phyloP scores from a whole-genome alignment of 2,888 invertebrate genomes.

The Archaeoteleia sp. region DNA sequence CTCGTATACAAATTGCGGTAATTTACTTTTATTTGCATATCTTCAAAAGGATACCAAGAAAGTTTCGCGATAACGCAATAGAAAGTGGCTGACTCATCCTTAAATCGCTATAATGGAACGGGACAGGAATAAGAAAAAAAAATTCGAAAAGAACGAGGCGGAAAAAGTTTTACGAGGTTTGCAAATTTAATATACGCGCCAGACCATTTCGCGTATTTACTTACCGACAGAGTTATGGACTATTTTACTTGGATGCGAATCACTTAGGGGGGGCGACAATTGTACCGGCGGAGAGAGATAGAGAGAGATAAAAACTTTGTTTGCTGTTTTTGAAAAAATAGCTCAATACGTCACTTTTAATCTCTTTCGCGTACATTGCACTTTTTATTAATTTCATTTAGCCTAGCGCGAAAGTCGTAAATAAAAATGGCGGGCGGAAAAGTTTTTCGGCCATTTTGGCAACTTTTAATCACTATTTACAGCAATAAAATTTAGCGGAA shows the following conservation, averaged over 20 bases:
- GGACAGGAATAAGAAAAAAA: conserved; percentile 1
- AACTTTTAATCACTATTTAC: too few relatives aligned
- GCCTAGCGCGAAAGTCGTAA: too few relatives aligned
- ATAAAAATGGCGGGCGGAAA: too few relatives aligned
- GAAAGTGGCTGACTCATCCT: conserved; percentile 3
- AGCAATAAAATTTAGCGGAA: too few relatives aligned
- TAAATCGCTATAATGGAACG: not conserved
- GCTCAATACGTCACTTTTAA: too few relatives aligned
- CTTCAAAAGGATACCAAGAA: not conserved
- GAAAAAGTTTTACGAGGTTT: conserved; percentile 11
- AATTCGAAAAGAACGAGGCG: conserved; percentile 4
- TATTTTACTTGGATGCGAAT: conserved; percentile 1
- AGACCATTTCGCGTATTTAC: conserved; percentile 1
- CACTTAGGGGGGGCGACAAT: not conserved
- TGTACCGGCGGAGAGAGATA: too few relatives aligned
- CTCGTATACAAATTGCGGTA: not conserved
- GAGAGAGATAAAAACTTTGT: too few relatives aligned
- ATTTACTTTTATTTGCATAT: conserved; percentile 5
- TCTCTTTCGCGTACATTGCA: too few relatives aligned
- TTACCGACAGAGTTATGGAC: conserved; percentile 6
- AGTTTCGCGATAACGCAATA: conserved; percentile 9
- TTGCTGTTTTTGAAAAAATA: too few relatives aligned
- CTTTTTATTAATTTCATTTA: too few relatives aligned
- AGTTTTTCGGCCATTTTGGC: too few relatives aligned
- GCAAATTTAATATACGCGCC: conserved; percentile 9